Evolutionary conservation across 2,113 vertebrate genomes (phyloP).

Genomic region (Neodontobutis hainanensis): DNA sequence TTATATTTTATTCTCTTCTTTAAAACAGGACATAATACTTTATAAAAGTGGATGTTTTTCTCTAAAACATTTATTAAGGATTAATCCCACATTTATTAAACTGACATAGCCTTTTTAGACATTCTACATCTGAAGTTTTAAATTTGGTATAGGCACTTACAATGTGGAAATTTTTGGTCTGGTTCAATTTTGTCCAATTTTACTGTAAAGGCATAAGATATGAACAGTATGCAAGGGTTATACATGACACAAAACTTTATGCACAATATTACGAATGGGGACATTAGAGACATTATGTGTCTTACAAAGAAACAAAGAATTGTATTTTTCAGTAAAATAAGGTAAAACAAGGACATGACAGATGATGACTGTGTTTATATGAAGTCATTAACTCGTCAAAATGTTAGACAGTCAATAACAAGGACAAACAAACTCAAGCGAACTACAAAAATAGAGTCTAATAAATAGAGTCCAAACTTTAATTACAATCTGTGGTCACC

Average conservation of each 20-base stretch:
- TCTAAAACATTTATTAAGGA: too few species aligned
- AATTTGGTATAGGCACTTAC: too few species aligned
- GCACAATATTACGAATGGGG: not conserved
- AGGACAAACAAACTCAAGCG: constrained; percentile 35
- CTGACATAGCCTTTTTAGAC: too few species aligned
- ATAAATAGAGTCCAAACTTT: constrained; percentile 47
- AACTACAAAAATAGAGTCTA: constrained; percentile 32
- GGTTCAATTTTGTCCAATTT: too few species aligned
- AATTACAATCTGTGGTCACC: constrained; percentile 41
- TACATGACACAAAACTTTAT: constrained; percentile 40
- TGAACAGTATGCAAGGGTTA: constrained; percentile 21
- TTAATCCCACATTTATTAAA: too few species aligned
- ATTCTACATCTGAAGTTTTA: too few species aligned
- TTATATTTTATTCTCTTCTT: too few species aligned
- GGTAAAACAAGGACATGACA: not conserved
- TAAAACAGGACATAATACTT: too few species aligned
- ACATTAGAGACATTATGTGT: constrained; percentile 1
- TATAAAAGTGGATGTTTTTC: too few species aligned
- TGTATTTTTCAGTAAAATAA: not conserved
- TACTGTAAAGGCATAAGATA: too few species aligned
- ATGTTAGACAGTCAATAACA: constrained; percentile 36
- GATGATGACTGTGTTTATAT: not conserved
- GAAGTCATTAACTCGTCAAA: constrained; percentile 32
- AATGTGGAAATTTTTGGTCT: too few species aligned
- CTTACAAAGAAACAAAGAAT: not conserved